These are phyloP conservation scores for Henricia sp. DNA, from an alignment of 53 echinoderm and acorn worm species.

Conservation along the genomic window DNA sequence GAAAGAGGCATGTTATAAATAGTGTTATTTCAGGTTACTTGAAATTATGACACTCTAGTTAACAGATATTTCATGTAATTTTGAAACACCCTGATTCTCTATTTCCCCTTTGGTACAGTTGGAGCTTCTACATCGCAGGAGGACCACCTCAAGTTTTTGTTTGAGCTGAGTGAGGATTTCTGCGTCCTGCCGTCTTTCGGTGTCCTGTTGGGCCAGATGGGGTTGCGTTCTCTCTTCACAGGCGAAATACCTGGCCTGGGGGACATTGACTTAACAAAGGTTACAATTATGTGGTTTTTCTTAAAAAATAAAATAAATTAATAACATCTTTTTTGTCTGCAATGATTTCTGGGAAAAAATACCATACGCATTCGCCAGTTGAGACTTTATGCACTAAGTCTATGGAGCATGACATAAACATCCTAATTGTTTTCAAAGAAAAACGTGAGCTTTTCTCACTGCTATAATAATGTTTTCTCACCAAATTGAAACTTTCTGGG, in stretches of 20 bases:
- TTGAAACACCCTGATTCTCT: constrained; percentile 1
- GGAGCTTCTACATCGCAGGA: constrained; percentile 89
- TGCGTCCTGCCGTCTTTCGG: constrained; percentile 87
- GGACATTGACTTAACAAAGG: constrained; percentile 86
- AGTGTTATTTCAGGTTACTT: too few relatives aligned
- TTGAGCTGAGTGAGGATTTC: constrained; percentile 93
- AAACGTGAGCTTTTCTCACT: too few relatives aligned
- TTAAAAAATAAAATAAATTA: neutral
- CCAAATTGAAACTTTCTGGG: too few relatives aligned
- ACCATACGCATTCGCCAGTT: too few relatives aligned
- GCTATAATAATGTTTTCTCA: too few relatives aligned
- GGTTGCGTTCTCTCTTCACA: constrained; percentile 44
- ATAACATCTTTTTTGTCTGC: neutral
- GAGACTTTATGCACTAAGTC: too few relatives aligned
- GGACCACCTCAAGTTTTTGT: constrained; percentile 93
- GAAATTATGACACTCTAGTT: too few relatives aligned
- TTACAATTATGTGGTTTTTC: neutral
- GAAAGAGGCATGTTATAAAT: too few relatives aligned
- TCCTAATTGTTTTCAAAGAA: too few relatives aligned
- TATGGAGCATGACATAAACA: too few relatives aligned
- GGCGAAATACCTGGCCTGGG: constrained; percentile 74
- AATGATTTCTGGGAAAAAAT: too few relatives aligned
- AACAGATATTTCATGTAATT: too few relatives aligned
- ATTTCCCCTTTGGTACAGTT: constrained; percentile 53
- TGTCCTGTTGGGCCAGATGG: constrained; percentile 80